Conservation (phyloP, 2,113 vertebrate species). For the Platichthys stellatus region DNA sequence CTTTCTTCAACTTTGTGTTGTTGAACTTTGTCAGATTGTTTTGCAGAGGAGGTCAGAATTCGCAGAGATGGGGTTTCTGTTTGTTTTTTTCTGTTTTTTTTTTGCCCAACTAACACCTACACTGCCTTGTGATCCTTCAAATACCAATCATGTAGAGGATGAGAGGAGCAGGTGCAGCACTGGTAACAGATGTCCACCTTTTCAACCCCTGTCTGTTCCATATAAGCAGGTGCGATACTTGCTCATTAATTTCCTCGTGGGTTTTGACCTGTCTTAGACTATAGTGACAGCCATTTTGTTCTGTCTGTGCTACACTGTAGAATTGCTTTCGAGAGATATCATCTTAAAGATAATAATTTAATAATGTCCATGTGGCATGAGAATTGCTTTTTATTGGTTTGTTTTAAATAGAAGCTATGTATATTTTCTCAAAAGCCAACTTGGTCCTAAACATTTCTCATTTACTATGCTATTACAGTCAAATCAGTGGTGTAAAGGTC, state of each 20-base stretch:
- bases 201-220: constrained; percentile 47
- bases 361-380: background rate
- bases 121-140: too few species aligned
- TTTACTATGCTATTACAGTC: constrained; percentile 17
- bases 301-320: constrained; percentile 8
- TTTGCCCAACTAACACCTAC: constrained; percentile 3
- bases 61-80: background rate
- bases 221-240: constrained; percentile 44
- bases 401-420: too few species aligned
- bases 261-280: constrained; percentile 32
- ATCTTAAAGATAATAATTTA: background rate
- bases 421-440: too few species aligned
- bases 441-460: constrained; percentile 1
- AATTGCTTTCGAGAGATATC: background rate
- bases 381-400: too few species aligned
- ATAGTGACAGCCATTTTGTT: constrained; percentile 12
- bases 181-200: constrained; percentile 52
- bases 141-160: constrained; percentile 32
- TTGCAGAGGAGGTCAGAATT: constrained; percentile 38
- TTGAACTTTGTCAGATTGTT: constrained; percentile 43
- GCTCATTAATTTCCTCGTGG: constrained; percentile 64
- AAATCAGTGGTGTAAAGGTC: constrained; percentile 1
- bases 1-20: constrained; percentile 34
- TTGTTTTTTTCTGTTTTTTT: constrained; percentile 4
- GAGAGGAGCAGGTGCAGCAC: constrained; percentile 63